phyloP scores from a whole-genome alignment of 2,888 invertebrate genomes.

The Phlogophora meticulosa region DNA sequence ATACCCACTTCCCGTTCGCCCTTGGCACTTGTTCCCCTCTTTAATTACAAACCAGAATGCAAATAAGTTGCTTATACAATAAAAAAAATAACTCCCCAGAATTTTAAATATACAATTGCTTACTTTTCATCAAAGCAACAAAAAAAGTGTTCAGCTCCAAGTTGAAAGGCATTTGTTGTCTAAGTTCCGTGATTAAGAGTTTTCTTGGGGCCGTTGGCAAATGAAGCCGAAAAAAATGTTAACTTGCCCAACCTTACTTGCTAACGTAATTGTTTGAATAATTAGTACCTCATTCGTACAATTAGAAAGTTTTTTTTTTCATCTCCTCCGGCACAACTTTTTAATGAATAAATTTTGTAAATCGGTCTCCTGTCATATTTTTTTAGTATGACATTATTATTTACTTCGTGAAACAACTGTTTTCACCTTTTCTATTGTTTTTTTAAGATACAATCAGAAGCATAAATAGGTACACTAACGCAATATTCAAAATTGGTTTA shows the following conservation, averaged over 20 bases:
- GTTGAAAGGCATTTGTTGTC: slow-evolving; percentile 83
- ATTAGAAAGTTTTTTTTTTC: slow-evolving; percentile 74
- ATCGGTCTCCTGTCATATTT: slow-evolving; percentile 57
- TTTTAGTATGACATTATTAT: slow-evolving; percentile 33
- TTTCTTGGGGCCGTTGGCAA: slow-evolving; percentile 75
- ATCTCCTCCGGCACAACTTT: slow-evolving; percentile 73
- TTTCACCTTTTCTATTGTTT: not conserved
- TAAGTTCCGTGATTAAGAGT: slow-evolving; percentile 87
- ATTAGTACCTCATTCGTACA: slow-evolving; percentile 86
- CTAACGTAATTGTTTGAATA: slow-evolving; percentile 85
- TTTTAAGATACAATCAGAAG: not conserved
- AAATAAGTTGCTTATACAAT: slow-evolving; percentile 79
- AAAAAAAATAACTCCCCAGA: slow-evolving; percentile 75
- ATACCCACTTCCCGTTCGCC: slow-evolving; percentile 55
- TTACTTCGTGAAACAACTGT: not conserved
- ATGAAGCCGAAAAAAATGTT: slow-evolving; percentile 78
- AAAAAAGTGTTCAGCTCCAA: slow-evolving; percentile 74
- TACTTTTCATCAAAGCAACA: slow-evolving; percentile 74
- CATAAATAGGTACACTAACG: too few relatives aligned
- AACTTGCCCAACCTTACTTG: slow-evolving; percentile 74
- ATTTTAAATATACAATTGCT: slow-evolving; percentile 76
- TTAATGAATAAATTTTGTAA: slow-evolving; percentile 74
- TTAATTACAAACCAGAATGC: slow-evolving; percentile 81
- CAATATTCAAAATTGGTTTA: too few relatives aligned
- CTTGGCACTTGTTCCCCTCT: slow-evolving; percentile 65